These are phyloP conservation scores for Notothenia rossii DNA, from an alignment of 2,113 vertebrate species.

Conservation along the genomic window DNA sequence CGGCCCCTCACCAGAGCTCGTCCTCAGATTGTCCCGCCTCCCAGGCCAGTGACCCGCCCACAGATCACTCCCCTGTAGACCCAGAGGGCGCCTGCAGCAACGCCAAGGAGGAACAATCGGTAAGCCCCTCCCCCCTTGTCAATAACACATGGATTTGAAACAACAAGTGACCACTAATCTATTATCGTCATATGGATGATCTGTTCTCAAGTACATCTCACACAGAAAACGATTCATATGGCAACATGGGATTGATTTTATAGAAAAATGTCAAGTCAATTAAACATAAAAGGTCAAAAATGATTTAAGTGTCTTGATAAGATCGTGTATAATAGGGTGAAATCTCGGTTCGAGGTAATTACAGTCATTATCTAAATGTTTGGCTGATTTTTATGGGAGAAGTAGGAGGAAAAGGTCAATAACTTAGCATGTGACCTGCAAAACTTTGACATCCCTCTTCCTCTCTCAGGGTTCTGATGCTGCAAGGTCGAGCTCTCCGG, in stretches of 20 bases:
- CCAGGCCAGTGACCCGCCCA: constrained; percentile 82
- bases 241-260: constrained; percentile 35
- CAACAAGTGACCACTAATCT: constrained; percentile 32
- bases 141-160: constrained; percentile 29
- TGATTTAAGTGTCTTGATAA: constrained; percentile 61
- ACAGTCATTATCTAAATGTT: constrained; percentile 28
- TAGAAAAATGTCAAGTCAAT: constrained; percentile 65
- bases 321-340: constrained; percentile 50
- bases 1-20: constrained; percentile 91
- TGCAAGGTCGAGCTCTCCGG: constrained; percentile 53
- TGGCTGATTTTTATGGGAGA: constrained; percentile 13
- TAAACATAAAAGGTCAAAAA: constrained; percentile 61
- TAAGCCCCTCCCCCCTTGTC: constrained; percentile 32
- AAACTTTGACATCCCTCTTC: constrained; percentile 4
- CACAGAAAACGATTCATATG: constrained; percentile 13
- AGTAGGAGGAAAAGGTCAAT: not conserved
- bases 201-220: constrained; percentile 20
- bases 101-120: constrained; percentile 67
- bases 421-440: not conserved
- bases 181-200: constrained; percentile 49
- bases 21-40: constrained; percentile 91
- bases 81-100: constrained; percentile 53
- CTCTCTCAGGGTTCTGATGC: constrained; percentile 51
- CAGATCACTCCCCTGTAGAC: constrained; percentile 78
- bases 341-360: constrained; percentile 41